Conservation (phyloP, 1,140 invertebrate genomes). For the Chelonus insularis region DNA sequence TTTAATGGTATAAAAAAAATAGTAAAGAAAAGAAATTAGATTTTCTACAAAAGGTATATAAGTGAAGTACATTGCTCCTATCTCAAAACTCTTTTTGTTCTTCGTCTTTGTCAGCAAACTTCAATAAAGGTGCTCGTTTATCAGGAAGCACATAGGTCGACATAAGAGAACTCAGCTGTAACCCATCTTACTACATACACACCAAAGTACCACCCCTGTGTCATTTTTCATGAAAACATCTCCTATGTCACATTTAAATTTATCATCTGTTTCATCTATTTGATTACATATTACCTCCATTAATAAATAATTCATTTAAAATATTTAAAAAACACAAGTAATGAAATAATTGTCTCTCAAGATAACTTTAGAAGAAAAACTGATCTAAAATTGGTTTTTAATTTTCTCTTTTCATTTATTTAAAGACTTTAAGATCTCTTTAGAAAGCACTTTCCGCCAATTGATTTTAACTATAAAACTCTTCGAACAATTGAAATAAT, state of each 20-base stretch:
- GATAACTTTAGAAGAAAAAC: too few species aligned
- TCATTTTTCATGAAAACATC: neutral
- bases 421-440: too few species aligned
- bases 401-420: too few species aligned
- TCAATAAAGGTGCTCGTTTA: slow-evolving; percentile 27
- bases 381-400: too few species aligned
- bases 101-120: slow-evolving; percentile 26
- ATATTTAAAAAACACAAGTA: too few species aligned
- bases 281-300: too few species aligned
- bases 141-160: slow-evolving; percentile 5
- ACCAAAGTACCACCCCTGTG: neutral
- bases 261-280: neutral
- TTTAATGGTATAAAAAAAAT: neutral
- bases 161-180: neutral
- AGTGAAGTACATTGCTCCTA: slow-evolving; percentile 4
- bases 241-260: too few species aligned
- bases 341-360: too few species aligned
- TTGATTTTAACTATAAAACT: too few species aligned
- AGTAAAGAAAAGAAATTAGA: neutral
- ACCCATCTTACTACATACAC: neutral
- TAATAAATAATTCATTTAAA: too few species aligned
- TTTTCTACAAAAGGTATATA: neutral
- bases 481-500: too few species aligned
- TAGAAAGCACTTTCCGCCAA: too few species aligned
- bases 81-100: neutral